Evolutionary conservation across 2,888 invertebrate genomes (phyloP), one percentile per base, ranked within the genome.

Genomic region (Selenia dentaria): DNA sequence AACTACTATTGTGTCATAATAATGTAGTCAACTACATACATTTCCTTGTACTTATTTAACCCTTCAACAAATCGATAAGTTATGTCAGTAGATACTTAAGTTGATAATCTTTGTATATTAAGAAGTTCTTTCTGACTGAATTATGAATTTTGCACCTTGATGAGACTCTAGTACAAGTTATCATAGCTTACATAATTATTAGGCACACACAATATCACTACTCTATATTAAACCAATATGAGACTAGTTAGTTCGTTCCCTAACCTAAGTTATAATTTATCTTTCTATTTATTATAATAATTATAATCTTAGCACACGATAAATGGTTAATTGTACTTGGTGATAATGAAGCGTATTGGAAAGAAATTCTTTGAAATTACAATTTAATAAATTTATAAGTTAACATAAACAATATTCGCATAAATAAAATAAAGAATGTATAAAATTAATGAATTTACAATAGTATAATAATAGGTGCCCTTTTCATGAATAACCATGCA

Each of bases 171-270:
- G 25, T 39, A 39, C 38, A 48, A 28, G 61, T 57, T 61, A 57
- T 57, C 55, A 59, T 68, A 58, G 64, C 65, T 67, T 68, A 70
- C 51, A 66, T 56, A 70, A 73, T 79, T 65, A 77, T 86, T 87
- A 90, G 88, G 89, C 89, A 89, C 89, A 81, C 86, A 71, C 74
- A 74, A 79, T 85, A 81, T 83, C 77, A 83, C 81, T 86, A 83
- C 57, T 70, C 79, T 86, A 84, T 78, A 79, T 84, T 83, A 81
- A 79, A 83, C 69, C 79, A 81, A 79, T 78, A 83, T 88, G 87
- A 90, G 89, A 90, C 89, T 90, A 89, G 89, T 90, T 90, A 90
- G 89, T 88, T 87, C 71, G 67, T 82, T 83, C 69, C 70, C 76
- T 88, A 86, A 62, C 44, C 79, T 86, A 85, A 68, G 72, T 83